phyloP scores from a whole-genome alignment of 2,888 invertebrate genomes.

The Hirtodrosophila cameraria region DNA sequence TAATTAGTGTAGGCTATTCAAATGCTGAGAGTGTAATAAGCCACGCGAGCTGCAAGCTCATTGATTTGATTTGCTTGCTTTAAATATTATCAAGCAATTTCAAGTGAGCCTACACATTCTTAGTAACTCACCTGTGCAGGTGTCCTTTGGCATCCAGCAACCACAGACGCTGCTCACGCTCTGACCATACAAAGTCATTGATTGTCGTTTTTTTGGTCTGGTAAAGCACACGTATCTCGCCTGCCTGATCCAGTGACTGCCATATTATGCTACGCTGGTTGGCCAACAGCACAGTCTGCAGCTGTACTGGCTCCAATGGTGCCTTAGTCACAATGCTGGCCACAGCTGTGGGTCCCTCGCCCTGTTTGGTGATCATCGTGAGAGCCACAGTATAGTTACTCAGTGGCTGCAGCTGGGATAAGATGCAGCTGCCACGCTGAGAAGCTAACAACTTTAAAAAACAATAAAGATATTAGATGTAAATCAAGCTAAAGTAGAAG shows the following conservation, averaged over 20 bases:
- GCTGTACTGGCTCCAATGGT: conserved; percentile 21
- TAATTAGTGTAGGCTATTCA: no score
- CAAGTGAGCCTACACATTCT: no score
- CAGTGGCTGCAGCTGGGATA: conserved; percentile 87
- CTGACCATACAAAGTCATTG: conserved; percentile 90
- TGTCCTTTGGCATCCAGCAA: conserved; percentile 89
- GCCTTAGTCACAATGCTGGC: conserved; percentile 73
- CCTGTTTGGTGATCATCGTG: conserved; percentile 91
- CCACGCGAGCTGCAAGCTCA: no score
- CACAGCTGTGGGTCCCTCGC: conserved; percentile 90
- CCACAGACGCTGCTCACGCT: conserved; percentile 90
- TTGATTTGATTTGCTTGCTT: no score
- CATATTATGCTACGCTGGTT: conserved; percentile 50
- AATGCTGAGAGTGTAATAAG: no score
- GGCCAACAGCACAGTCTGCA: conserved; percentile 53
- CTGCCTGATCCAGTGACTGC: conserved; percentile 66
- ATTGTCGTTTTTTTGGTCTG: conserved; percentile 69
- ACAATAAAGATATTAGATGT: no score
- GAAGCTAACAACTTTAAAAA: conserved; percentile 57
- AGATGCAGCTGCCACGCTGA: conserved; percentile 49
- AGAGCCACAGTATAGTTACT: conserved; percentile 91
- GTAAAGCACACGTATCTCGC: conserved; percentile 72
- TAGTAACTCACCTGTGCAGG: conserved; percentile 85
- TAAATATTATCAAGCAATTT: no score
- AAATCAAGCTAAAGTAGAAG: background rate